Percentiles rank a stretch among this genome's conserved stretches.
Conservation (phyloP, 2,888 invertebrate species). For the Odiellus spinosus region DNA sequence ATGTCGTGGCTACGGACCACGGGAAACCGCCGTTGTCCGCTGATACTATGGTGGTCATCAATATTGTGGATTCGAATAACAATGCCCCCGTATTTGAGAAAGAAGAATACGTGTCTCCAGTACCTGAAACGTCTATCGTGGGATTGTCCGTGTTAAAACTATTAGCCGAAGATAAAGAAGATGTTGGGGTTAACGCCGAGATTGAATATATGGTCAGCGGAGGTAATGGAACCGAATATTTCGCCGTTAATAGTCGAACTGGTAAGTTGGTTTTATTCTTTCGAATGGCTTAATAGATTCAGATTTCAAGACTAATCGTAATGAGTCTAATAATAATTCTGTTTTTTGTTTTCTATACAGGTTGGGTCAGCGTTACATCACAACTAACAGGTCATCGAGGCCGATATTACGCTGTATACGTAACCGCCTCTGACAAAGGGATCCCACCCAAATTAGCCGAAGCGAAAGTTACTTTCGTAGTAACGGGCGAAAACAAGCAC, state of each 20-base stretch:
- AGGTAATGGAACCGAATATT: constrained; percentile 60
- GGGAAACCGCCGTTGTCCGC: constrained; percentile 79
- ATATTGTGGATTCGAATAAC: constrained; percentile 72
- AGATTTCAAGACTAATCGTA: background rate
- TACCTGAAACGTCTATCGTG: constrained; percentile 83
- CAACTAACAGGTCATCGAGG: constrained; percentile 35
- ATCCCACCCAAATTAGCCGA: constrained; percentile 70
- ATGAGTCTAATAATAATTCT: background rate
- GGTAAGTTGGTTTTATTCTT: constrained; percentile 34
- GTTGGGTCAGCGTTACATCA: constrained; percentile 56
- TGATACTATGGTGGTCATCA: constrained; percentile 49
- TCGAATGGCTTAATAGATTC: background rate
- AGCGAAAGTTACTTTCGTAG: constrained; percentile 51
- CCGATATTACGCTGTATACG: constrained; percentile 43
- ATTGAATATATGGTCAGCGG: constrained; percentile 56
- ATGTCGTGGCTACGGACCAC: constrained; percentile 80
- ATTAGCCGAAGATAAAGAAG: constrained; percentile 40
- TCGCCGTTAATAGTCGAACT: constrained; percentile 52
- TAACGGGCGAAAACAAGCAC: constrained; percentile 67
- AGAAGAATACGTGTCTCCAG: constrained; percentile 71
- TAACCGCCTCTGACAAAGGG: constrained; percentile 69
- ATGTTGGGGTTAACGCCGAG: constrained; percentile 77
- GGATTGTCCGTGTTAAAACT: constrained; percentile 74
- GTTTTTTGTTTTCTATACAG: constrained; percentile 11
- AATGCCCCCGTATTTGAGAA: constrained; percentile 70